phyloP scores from a whole-genome alignment of 2,888 invertebrate species.

The Cinara cedri region DNA sequence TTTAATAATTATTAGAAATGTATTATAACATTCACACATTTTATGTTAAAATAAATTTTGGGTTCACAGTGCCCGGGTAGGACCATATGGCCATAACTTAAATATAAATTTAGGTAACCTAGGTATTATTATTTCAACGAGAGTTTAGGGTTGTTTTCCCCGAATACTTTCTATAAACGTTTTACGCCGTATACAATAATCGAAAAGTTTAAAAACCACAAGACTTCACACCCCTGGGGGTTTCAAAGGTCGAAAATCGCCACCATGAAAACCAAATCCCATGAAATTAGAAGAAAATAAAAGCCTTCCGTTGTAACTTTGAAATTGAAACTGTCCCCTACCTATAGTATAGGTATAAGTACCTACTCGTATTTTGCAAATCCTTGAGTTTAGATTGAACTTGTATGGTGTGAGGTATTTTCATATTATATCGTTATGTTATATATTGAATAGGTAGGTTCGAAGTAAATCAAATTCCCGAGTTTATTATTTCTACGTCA shows the following conservation, averaged over 20 bases:
- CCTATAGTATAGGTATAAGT: too few species aligned
- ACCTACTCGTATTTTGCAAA: not conserved
- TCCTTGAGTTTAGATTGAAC: not conserved
- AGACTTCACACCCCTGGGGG: not conserved
- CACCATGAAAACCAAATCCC: not conserved
- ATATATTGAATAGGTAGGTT: too few species aligned
- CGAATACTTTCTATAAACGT: not conserved
- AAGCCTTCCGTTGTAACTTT: not conserved
- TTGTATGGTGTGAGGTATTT: not conserved
- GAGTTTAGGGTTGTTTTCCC: not conserved
- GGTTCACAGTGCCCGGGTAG: too few species aligned
- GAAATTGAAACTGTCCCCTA: not conserved
- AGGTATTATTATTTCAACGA: not conserved
- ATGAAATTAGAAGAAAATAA: constrained; percentile 18
- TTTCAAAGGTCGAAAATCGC: not conserved
- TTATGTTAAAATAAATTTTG: too few species aligned
- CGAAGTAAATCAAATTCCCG: too few species aligned
- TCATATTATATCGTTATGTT: not conserved
- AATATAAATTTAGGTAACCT: not conserved
- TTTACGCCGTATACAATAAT: not conserved
- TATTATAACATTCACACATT: too few species aligned
- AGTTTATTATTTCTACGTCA: too few species aligned
- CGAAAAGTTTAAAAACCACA: constrained; percentile 16
- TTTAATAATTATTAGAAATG: too few species aligned
- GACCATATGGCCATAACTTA: too few species aligned